Percentiles rank a stretch among this genome's conserved stretches.
Evolutionary conservation across 2,888 invertebrate genomes (phyloP).

Genomic region (Oxytorus armatus): DNA sequence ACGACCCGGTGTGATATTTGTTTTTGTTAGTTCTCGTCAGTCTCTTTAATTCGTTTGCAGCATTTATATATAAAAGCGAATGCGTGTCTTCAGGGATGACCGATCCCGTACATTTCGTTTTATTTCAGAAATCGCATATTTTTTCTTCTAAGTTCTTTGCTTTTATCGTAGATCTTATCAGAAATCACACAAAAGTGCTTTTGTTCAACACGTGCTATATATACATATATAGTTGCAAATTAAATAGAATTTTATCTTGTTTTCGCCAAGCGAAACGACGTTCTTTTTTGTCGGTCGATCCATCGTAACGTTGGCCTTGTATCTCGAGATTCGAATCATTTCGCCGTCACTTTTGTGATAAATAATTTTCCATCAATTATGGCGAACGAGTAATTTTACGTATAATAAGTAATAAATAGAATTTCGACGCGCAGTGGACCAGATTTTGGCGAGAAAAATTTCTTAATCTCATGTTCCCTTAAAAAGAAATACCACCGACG

Average conservation of each 20-base stretch:
- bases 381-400: too few relatives aligned
- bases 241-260: conserved; percentile 50
- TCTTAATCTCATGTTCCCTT: too few relatives aligned
- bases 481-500: too few relatives aligned
- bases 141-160: neutral
- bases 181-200: neutral
- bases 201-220: neutral
- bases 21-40: neutral
- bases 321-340: too few relatives aligned
- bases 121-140: neutral
- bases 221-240: neutral
- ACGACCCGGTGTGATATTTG: conserved; percentile 34
- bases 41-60: neutral
- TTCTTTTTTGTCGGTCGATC: neutral
- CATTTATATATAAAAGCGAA: neutral
- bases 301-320: neutral
- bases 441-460: too few relatives aligned
- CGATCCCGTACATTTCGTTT: neutral
- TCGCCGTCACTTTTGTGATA: too few relatives aligned
- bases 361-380: too few relatives aligned
- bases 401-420: too few relatives aligned
- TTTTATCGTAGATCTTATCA: neutral
- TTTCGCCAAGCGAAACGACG: conserved; percentile 4
- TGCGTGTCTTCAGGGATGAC: neutral
- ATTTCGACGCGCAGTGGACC: too few relatives aligned